Evolutionary conservation across 23 tunicate species (phyloP), one percentile per base, ranked within the genome.

Genomic region (Aplidium turbinatum): DNA sequence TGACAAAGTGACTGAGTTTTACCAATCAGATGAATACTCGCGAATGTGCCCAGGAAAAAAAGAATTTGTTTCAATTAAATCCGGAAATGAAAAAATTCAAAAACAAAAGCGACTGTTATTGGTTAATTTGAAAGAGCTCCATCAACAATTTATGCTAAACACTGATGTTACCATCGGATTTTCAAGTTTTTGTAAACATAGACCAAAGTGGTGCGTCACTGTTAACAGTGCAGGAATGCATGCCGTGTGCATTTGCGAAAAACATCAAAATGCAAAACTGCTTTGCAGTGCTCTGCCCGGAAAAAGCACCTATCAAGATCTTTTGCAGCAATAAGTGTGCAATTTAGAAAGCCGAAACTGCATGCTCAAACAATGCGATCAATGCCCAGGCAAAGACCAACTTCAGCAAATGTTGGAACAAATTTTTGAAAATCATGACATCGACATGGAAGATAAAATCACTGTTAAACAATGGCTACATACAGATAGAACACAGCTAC

Each of bases 401-500:
- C 23, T 54, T n/a, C 19, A n/a, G 22, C 19, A 54, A 54, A 54
- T 5, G 60, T n/a, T 54, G 22, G 60, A 54, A 54, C 60, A 54
- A n/a, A 54, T 54, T 54, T 54, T 54, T 54, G 60, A 54, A 54
- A n/a, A n/a, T n/a, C n/a, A n/a, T n/a, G n/a, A n/a, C n/a, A n/a
- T 11, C 6, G 60, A 54, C 21, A 13, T 54, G 60, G 23, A 54
- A 54, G 60, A 54, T n/a, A 54, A 5, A 18, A n/a, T 60, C 11
- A 20, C 68, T 60, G 68, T 60, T 29, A 60, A 60, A 38, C 68
- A 60, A 29, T 60, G 68, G 68, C 4, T 60, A 38, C 68, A 26
- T 38, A 60, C 68, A 28, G 68, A 60, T 38, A 60, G 68, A 60
- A 60, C 68, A 13, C 29, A 26, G n/a, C 36, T 60, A 38, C 4